These are phyloP conservation scores for Lepus timidus DNA, from an alignment of 2,113 vertebrate genomes.

Conservation along the genomic window DNA sequence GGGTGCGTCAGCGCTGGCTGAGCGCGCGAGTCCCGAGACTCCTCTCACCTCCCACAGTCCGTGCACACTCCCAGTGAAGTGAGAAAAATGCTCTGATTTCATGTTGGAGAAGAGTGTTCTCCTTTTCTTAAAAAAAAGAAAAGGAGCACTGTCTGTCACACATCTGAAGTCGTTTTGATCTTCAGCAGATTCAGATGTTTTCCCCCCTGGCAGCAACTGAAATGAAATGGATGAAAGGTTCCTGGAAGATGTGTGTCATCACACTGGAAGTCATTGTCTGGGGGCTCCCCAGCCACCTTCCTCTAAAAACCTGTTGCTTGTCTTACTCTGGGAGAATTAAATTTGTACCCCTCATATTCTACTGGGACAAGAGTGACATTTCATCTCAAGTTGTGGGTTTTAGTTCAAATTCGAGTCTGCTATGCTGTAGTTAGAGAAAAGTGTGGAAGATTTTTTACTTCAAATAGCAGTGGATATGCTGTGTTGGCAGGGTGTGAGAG, in stretches of 20 bases:
- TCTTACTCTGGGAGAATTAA: slow-evolving; percentile 28
- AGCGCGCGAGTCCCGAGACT: rapidly evolving
- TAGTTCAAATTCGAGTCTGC: not conserved
- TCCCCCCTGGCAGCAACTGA: slow-evolving; percentile 10
- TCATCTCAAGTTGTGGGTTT: not conserved
- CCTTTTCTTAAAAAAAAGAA: not conserved
- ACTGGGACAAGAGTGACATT: not conserved
- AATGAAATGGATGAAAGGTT: slow-evolving; percentile 55
- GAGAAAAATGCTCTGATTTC: slow-evolving; percentile 52
- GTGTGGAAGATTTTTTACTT: not conserved
- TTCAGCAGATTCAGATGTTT: not conserved
- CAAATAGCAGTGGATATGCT: not conserved
- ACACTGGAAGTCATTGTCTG: not conserved
- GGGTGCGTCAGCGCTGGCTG: not conserved
- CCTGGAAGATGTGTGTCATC: not conserved
- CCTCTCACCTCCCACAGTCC: not conserved
- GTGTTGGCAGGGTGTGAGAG: not conserved
- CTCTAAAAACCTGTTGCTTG: not conserved
- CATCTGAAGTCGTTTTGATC: slow-evolving; percentile 53
- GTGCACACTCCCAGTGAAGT: not conserved
- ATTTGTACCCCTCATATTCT: not conserved
- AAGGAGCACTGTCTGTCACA: not conserved
- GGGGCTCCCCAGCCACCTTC: rapidly evolving
- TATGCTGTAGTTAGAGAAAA: not conserved
- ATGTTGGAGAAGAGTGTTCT: not conserved